A percentile compares a stretch with the other conserved stretches of the same genome.
Evolutionary conservation across 1,140 invertebrate genomes (phyloP).

Genomic region (Maniola jurtina): DNA sequence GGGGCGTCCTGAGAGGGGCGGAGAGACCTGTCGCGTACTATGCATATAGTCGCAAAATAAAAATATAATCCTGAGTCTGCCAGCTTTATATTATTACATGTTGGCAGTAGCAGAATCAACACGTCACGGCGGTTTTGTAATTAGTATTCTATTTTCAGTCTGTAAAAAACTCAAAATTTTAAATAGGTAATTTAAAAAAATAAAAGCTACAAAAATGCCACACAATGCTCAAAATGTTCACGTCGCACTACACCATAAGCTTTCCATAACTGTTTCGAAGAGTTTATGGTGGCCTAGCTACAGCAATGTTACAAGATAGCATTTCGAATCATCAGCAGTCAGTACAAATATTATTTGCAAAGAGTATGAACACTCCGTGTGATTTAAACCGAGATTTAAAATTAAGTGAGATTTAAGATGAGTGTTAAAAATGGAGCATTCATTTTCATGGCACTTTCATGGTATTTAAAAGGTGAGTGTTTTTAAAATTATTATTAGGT

Average conservation of each 20-base stretch:
- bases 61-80: no score
- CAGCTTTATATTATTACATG: no score
- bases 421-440: not conserved
- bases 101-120: no score
- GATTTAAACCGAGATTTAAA: slow-evolving; percentile 3
- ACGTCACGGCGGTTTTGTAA: no score
- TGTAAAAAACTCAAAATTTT: no score
- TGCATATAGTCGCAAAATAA: no score
- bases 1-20: no score
- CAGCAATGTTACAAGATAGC: slow-evolving; percentile 18
- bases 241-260: slow-evolving; percentile 12
- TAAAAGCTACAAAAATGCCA: no score
- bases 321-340: slow-evolving; percentile 25
- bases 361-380: slow-evolving; percentile 19
- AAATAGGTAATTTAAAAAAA: no score
- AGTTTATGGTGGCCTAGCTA: slow-evolving; percentile 23
- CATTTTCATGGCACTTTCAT: not conserved
- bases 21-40: no score
- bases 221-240: slow-evolving; percentile 8
- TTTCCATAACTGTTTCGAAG: slow-evolving; percentile 23
- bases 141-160: no score
- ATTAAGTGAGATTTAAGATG: slow-evolving; percentile 7
- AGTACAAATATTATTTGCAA: slow-evolving; percentile 21
- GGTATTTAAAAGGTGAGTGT: slow-evolving; percentile 12
- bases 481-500: not conserved